Evolutionary conservation across 2,888 invertebrate genomes (phyloP).

Genomic region (Pecten maximus): DNA sequence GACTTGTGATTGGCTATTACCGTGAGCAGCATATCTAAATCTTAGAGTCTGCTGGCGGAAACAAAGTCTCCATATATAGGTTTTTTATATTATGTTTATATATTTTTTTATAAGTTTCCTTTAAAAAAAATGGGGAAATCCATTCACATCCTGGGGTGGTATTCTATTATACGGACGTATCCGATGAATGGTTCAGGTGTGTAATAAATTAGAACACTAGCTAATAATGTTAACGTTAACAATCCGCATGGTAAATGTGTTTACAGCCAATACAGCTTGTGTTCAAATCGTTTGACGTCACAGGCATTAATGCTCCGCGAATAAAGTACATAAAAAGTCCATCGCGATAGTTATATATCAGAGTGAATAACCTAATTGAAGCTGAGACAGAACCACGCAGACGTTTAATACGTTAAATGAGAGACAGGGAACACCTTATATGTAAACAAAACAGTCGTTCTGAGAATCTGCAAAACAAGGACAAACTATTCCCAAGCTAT

Average conservation of each 20-base stretch:
- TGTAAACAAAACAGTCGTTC: no score
- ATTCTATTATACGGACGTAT: not conserved
- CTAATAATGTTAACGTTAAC: not conserved
- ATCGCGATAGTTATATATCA: not conserved
- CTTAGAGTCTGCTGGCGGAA: not conserved
- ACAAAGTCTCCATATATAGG: not conserved
- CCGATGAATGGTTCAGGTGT: not conserved
- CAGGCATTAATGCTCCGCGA: not conserved
- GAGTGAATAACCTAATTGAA: not conserved
- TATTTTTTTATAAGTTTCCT: not conserved
- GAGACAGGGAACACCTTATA: no score
- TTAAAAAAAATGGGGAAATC: not conserved
- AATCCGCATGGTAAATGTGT: not conserved
- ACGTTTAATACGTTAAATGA: no score
- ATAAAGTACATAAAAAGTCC: not conserved
- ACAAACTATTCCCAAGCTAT: no score
- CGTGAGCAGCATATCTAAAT: not conserved
- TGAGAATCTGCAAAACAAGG: no score
- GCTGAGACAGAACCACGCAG: not conserved
- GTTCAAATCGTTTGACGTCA: not conserved
- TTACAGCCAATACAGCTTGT: not conserved
- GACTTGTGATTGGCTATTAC: slow-evolving; percentile 20
- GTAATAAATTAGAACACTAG: no score
- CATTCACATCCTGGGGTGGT: not conserved
- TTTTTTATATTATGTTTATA: not conserved